phyloP scores from a whole-genome alignment of 2,888 invertebrate species.

The Drosophila emarginata region DNA sequence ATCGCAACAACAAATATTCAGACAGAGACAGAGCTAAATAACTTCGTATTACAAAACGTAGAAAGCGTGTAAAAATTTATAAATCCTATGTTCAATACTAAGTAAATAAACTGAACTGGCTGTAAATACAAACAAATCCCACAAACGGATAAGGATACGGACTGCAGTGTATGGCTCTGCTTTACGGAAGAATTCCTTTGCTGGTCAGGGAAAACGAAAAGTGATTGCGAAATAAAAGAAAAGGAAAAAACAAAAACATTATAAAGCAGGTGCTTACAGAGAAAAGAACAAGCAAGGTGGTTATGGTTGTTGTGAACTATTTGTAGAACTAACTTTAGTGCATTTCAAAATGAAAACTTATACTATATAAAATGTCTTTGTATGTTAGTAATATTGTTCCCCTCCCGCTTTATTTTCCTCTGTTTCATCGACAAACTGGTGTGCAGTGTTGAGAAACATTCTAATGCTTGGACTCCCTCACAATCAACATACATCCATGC shows the following conservation, averaged over 20 bases:
- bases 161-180: background rate
- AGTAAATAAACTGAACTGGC: slow-evolving; percentile 8
- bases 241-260: slow-evolving; percentile 26
- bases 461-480: background rate
- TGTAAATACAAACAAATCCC: background rate
- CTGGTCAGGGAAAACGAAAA: slow-evolving; percentile 33
- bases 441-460: slow-evolving; percentile 63
- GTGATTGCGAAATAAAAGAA: slow-evolving; percentile 67
- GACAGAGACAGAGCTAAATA: slow-evolving; percentile 36
- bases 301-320: slow-evolving; percentile 20
- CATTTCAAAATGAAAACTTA: slow-evolving; percentile 4
- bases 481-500: too few relatives aligned
- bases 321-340: background rate
- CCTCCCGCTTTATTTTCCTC: slow-evolving; percentile 15
- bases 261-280: background rate
- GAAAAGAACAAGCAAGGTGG: slow-evolving; percentile 16
- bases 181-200: background rate
- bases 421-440: background rate
- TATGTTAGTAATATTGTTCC: background rate
- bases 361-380: slow-evolving; percentile 29
- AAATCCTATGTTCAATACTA: slow-evolving; percentile 15
- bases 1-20: slow-evolving; percentile 60
- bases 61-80: slow-evolving; percentile 39
- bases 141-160: background rate
- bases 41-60: slow-evolving; percentile 62